Conservation (phyloP, 1,140 invertebrate species). For the Bombus consobrinus region DNA sequence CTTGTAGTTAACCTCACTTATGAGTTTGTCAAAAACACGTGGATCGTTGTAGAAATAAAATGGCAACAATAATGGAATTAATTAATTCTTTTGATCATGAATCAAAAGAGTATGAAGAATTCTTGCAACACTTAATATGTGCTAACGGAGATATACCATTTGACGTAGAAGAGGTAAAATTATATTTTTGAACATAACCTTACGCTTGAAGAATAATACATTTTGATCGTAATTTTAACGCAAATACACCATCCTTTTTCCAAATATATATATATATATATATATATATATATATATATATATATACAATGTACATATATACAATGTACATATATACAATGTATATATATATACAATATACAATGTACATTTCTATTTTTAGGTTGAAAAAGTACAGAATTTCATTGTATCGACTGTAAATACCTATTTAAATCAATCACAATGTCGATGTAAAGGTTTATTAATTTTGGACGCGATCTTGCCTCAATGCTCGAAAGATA, state of each 20-base stretch:
- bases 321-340: background rate
- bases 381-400: constrained; percentile 63
- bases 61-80: constrained; percentile 60
- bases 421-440: constrained; percentile 63
- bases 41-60: constrained; percentile 6
- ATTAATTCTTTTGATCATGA: constrained; percentile 60
- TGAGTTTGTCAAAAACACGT: background rate
- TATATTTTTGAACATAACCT: constrained; percentile 21
- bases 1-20: background rate
- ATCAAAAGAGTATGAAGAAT: constrained; percentile 51
- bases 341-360: background rate
- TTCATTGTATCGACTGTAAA: constrained; percentile 63
- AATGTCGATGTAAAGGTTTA: constrained; percentile 59
- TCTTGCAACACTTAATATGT: constrained; percentile 61
- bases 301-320: constrained; percentile 1
- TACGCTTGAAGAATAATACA: background rate
- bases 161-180: constrained; percentile 61
- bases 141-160: constrained; percentile 65
- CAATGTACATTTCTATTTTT: constrained; percentile 18
- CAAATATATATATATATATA: background rate
- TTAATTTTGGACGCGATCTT: constrained; percentile 61
- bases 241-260: background rate
- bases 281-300: too few species aligned
- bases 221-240: background rate
- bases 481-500: constrained; percentile 62